Conservation (phyloP, 2,888 invertebrate species). For the Rotaria macrura region DNA sequence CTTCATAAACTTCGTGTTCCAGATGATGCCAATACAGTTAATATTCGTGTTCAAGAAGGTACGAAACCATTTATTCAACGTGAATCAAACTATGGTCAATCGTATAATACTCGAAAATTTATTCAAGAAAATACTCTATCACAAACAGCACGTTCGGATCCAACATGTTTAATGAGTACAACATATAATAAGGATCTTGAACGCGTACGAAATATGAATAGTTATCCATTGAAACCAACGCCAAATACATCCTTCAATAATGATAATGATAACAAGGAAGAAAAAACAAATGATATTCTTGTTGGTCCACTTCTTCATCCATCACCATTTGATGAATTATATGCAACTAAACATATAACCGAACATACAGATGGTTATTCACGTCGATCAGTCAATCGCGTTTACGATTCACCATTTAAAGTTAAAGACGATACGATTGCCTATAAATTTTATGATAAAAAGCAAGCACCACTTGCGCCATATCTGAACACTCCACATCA, state of each 20-base stretch:
- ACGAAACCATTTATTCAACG: slow-evolving; percentile 22
- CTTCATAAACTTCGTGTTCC: background rate
- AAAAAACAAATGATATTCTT: slow-evolving; percentile 13
- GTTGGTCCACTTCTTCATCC: slow-evolving; percentile 16
- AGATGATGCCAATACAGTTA: background rate
- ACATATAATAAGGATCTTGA: background rate
- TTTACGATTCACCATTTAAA: slow-evolving; percentile 32
- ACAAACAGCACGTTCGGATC: slow-evolving; percentile 34
- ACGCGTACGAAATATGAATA: background rate
- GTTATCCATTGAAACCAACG: background rate
- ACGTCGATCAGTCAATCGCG: slow-evolving; percentile 19
- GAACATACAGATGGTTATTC: slow-evolving; percentile 31
- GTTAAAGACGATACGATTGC: slow-evolving; percentile 12
- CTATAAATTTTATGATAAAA: slow-evolving; percentile 16
- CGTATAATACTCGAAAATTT: slow-evolving; percentile 44
- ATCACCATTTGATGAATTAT: slow-evolving; percentile 22
- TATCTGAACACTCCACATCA: background rate
- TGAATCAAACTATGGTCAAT: slow-evolving; percentile 40
- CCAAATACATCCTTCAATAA: background rate
- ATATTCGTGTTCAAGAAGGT: background rate
- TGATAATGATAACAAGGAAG: background rate
- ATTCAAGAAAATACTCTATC: slow-evolving; percentile 43
- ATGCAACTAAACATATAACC: slow-evolving; percentile 23
- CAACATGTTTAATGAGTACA: background rate
- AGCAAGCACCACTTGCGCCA: background rate